Conservation (phyloP, 1,140 invertebrate genomes). For the Octopus sinensis region DNA sequence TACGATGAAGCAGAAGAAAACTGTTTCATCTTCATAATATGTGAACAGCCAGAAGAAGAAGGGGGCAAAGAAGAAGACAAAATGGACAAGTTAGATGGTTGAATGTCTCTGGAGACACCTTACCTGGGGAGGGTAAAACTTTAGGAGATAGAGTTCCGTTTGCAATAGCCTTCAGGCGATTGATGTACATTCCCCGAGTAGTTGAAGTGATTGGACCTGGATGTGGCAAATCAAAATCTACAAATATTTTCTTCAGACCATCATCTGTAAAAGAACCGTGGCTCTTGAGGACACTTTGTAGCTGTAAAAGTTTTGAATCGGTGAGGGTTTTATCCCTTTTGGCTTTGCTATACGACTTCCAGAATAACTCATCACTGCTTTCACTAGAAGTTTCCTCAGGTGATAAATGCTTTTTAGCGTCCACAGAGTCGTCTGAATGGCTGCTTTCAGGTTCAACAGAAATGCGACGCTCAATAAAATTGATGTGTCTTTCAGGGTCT, state of each 20-base stretch:
- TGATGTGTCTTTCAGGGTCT: conserved; percentile 43
- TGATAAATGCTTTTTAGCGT: conserved; percentile 39
- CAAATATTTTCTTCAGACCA: background rate
- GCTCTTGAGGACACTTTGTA: background rate
- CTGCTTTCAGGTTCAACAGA: conserved; percentile 39
- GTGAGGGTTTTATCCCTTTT: background rate
- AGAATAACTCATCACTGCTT: background rate
- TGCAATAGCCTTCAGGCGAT: background rate
- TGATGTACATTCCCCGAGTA: background rate
- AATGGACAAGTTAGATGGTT: no score
- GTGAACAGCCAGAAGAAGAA: no score
- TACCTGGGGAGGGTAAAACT: background rate
- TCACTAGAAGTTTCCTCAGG: background rate
- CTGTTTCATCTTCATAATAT: no score
- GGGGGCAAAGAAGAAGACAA: no score
- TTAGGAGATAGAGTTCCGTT: no score
- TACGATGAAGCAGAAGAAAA: no score
- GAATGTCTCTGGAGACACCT: background rate
- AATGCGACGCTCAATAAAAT: conserved; percentile 40
- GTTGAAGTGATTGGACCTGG: background rate
- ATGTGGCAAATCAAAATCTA: background rate
- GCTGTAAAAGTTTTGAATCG: background rate
- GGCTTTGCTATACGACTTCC: background rate
- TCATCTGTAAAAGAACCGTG: background rate
- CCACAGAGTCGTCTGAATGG: conserved; percentile 30